phyloP scores from a whole-genome alignment of 2,888 invertebrate genomes.

The Gastrophysa polygoni region DNA sequence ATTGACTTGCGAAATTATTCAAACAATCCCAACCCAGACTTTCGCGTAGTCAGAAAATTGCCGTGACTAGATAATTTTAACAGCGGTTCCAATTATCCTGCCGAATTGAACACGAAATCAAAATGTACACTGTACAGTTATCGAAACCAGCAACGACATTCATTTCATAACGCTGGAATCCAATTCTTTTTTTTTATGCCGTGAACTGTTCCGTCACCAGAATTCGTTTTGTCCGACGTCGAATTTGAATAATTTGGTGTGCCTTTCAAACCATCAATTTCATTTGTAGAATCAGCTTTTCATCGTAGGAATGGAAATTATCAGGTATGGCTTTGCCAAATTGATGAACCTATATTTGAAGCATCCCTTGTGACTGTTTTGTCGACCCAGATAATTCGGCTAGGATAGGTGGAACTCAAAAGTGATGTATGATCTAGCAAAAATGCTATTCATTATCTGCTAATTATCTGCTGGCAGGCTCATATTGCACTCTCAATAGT shows the following conservation, averaged over 20 bases:
- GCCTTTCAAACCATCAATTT: constrained; percentile 38
- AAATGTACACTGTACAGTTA: not conserved
- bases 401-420: no score
- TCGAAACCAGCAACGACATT: not conserved
- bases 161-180: not conserved
- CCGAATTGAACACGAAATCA: not conserved
- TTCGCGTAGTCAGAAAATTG: not conserved
- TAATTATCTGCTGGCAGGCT: no score
- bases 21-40: not conserved
- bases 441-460: no score
- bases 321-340: constrained; percentile 28
- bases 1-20: not conserved
- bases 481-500: no score
- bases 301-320: constrained; percentile 37
- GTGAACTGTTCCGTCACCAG: constrained; percentile 8
- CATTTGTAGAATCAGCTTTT: constrained; percentile 35
- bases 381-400: not conserved
- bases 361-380: not conserved
- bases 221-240: constrained; percentile 19
- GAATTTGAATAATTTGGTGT: constrained; percentile 37
- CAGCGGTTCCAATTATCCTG: not conserved
- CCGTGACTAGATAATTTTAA: not conserved
- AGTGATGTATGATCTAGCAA: no score
- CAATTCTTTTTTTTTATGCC: not conserved
- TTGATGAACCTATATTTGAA: constrained; percentile 32